phyloP scores from a whole-genome alignment of 2,888 invertebrate species.

The Habrosyne pyritoides region DNA sequence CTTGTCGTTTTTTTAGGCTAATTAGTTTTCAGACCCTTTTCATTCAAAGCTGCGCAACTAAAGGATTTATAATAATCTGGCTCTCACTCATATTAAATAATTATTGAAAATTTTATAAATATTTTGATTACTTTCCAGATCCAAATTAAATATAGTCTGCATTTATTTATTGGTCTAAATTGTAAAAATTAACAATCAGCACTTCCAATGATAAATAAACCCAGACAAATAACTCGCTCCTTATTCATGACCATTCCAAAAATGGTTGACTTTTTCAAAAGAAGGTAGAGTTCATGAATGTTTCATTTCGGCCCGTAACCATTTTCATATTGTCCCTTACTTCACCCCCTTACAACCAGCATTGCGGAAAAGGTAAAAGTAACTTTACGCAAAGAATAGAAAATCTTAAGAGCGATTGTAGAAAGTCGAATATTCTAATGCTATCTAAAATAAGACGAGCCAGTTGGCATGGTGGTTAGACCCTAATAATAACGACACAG shows the following conservation, averaged over 20 bases:
- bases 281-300: slow-evolving; percentile 51
- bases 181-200: not conserved
- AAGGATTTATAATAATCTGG: not conserved
- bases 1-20: not conserved
- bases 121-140: too few species aligned
- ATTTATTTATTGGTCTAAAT: too few species aligned
- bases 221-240: not conserved
- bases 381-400: too few species aligned
- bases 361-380: not conserved
- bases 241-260: not conserved
- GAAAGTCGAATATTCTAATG: too few species aligned
- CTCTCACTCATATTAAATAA: too few species aligned
- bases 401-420: too few species aligned
- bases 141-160: too few species aligned
- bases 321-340: slow-evolving; percentile 41
- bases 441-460: too few species aligned
- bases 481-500: too few species aligned
- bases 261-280: slow-evolving; percentile 38
- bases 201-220: not conserved
- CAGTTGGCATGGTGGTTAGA: too few species aligned
- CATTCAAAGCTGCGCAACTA: not conserved
- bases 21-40: not conserved
- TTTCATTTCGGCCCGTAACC: slow-evolving; percentile 49
- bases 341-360: not conserved
- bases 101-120: too few species aligned